Evolutionary conservation across 2,113 vertebrate species (phyloP), one percentile per base, ranked within the genome.

Genomic region (Paratilapia polleni): DNA sequence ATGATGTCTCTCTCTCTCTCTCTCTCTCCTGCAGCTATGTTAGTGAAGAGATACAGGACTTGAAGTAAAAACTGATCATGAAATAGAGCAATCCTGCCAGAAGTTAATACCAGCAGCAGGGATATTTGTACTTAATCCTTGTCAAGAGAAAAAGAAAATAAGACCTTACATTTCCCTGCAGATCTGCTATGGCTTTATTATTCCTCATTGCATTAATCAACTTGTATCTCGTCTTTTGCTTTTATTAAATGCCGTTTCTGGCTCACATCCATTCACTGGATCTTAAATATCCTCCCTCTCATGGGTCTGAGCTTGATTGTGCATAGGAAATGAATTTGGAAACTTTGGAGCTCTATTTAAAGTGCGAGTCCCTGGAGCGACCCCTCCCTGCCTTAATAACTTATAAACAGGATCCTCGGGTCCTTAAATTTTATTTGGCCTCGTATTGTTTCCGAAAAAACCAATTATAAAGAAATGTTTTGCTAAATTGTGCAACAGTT

Each of bases 271-370:
- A 91, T 94, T 95, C 89, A 81, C 92, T 82, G 89, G 86, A 94
- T 95, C 91, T 94, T 93, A 94, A 94, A 94, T 94, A 89, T 87
- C 89, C 93, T 89, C 87, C 47, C 81, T 93, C 94, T 92, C 89
- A 1, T 87, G 94, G 93, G 93, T 85, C 80, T 80, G 64, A 82
- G 94, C 87, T 93, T 94, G 94, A 95, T 94, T 96, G 94, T 95
- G 94, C 85, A 87, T 92, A 88, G 90, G 84, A 96, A 96, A 96
- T 96, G 22, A 95, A 95, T 91, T 92, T 91, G 93, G 82, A 85
- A 94, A 92, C 85, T 94, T 94, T 74, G 90, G 89, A 90, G 89
- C 90, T 88, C 93, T 94, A 91, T 96, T 96, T 94, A 92, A 95
- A 94, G 91, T 62, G 75, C 14, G 8, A 84, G 79, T 96, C 95